phyloP scores from a whole-genome alignment of 2,888 invertebrate species.

The Mechanitis mazaeus region DNA sequence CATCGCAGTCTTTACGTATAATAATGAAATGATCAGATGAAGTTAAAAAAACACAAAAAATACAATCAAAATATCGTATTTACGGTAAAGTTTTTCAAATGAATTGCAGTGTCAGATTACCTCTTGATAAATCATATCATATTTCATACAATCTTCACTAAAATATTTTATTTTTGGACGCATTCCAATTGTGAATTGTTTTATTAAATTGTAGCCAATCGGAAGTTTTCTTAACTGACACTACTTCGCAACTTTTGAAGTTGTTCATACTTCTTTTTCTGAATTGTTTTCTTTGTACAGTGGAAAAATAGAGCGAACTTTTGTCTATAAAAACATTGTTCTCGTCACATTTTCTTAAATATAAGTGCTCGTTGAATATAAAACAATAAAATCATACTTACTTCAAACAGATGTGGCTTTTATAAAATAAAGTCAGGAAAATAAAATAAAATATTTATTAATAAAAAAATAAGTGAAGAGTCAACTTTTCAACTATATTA shows the following conservation, averaged over 20 bases:
- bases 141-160: neutral
- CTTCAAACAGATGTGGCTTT: no score
- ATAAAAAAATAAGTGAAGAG: no score
- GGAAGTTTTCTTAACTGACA: neutral
- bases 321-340: slow-evolving; percentile 1
- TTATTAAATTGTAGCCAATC: slow-evolving; percentile 6
- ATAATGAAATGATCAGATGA: no score
- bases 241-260: slow-evolving; percentile 1
- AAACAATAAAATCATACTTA: no score
- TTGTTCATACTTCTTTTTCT: neutral
- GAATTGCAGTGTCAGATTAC: no score
- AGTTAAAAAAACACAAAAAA: no score
- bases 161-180: slow-evolving; percentile 8
- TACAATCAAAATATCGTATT: no score
- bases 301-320: neutral
- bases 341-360: neutral
- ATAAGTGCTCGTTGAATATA: neutral
- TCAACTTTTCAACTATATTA: no score
- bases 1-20: no score
- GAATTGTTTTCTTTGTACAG: neutral
- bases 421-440: no score
- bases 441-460: no score
- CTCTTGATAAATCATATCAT: neutral
- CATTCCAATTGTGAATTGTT: slow-evolving; percentile 12
- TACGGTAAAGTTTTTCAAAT: no score